These are phyloP conservation scores for Sebastes matsubarae DNA, from an alignment of 2,797 vertebrate genomes.

Conservation along the genomic window DNA sequence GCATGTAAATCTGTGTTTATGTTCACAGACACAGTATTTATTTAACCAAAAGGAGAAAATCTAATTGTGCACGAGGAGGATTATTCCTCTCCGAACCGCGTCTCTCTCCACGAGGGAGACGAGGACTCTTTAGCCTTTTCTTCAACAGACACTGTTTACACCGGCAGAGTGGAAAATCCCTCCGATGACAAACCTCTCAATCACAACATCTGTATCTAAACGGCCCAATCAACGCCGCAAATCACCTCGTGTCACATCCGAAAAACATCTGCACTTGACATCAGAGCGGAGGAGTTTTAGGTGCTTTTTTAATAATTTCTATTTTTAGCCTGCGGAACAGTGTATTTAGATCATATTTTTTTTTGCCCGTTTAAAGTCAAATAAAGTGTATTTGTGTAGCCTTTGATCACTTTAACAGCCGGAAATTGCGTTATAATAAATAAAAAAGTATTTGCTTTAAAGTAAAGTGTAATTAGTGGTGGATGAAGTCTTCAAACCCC, in stretches of 20 bases:
- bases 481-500: slow-evolving; percentile 1
- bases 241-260: slow-evolving; percentile 40
- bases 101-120: slow-evolving; percentile 55
- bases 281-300: slow-evolving; percentile 24
- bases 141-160: slow-evolving; percentile 68
- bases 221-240: slow-evolving; percentile 53
- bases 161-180: slow-evolving; percentile 76
- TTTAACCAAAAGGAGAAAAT: slow-evolving; percentile 81
- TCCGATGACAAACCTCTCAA: slow-evolving; percentile 72
- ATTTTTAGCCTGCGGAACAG: not conserved
- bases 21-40: slow-evolving; percentile 77
- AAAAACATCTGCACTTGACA: slow-evolving; percentile 44
- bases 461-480: slow-evolving; percentile 4
- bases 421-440: not conserved
- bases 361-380: not conserved
- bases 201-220: slow-evolving; percentile 78
- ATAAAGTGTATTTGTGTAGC: not conserved
- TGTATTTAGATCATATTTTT: not conserved
- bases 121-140: slow-evolving; percentile 53
- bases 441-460: slow-evolving; percentile 1
- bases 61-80: slow-evolving; percentile 72
- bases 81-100: slow-evolving; percentile 61
- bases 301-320: slow-evolving; percentile 42
- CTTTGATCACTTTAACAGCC: slow-evolving; percentile 1
- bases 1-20: slow-evolving; percentile 77